Evolutionary conservation across 2,888 invertebrate genomes (phyloP).

Genomic region (Gandaritis pyraliata): DNA sequence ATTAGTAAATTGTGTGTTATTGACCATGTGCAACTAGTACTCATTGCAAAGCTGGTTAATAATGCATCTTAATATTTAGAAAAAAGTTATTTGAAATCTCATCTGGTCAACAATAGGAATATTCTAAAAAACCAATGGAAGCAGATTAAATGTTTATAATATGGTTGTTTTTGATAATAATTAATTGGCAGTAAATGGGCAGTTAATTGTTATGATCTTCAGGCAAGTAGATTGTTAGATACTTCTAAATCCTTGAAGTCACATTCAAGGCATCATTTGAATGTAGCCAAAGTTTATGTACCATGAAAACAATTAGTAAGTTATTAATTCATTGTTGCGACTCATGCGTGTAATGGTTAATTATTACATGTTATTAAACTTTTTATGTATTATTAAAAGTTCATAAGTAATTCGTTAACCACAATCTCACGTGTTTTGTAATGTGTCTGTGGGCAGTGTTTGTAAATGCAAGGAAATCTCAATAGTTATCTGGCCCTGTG

Average conservation of each 20-base stretch:
- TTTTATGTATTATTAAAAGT: not conserved
- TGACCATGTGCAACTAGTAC: too few species aligned
- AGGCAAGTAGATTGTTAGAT: conserved; percentile 20
- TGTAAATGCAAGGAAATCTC: too few species aligned
- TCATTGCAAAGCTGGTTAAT: too few species aligned
- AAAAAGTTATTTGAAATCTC: too few species aligned
- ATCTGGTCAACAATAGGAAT: too few species aligned
- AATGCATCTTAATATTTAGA: too few species aligned
- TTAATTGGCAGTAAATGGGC: conserved; percentile 1
- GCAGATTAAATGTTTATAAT: too few species aligned
- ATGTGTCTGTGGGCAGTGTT: too few species aligned
- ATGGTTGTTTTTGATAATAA: conserved; percentile 1
- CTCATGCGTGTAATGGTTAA: conserved; percentile 9
- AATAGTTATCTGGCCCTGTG: too few species aligned
- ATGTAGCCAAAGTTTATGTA: conserved; percentile 18
- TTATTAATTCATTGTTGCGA: conserved; percentile 15
- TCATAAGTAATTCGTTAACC: not conserved
- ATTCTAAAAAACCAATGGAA: too few species aligned
- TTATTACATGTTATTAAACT: not conserved
- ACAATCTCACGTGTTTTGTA: too few species aligned
- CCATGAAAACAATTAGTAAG: conserved; percentile 15
- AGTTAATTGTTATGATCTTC: conserved; percentile 11
- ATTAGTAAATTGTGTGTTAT: too few species aligned
- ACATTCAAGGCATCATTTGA: conserved; percentile 21
- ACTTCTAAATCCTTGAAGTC: conserved; percentile 19